A percentile compares a stretch with the other conserved stretches of the same genome.
Evolutionary conservation across 2,113 vertebrate species (phyloP).

Genomic region (Lethenteron reissneri): DNA sequence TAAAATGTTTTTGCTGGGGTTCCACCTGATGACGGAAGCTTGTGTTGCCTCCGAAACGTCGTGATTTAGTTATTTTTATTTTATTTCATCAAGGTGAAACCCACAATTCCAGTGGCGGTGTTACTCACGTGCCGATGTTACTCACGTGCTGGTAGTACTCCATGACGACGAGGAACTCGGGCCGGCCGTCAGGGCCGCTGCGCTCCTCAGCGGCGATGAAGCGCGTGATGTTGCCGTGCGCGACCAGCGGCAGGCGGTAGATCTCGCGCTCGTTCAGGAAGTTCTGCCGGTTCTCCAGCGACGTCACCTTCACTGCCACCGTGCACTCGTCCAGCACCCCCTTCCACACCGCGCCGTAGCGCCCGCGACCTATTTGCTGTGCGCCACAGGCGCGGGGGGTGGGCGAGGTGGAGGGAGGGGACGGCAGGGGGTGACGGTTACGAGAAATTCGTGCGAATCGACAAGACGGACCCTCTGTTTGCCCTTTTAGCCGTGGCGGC

Average conservation of each 20-base stretch:
- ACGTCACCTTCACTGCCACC: neutral
- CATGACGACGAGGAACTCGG: conserved; percentile 1
- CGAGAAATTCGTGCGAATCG: no score
- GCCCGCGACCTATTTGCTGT: neutral
- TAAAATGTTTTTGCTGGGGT: no score
- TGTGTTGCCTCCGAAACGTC: no score
- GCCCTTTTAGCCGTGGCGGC: no score
- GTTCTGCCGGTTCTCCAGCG: conserved; percentile 5
- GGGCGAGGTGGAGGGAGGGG: neutral
- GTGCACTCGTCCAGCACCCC: neutral
- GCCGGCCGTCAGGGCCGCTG: neutral
- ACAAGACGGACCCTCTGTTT: no score
- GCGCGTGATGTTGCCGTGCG: conserved; percentile 1
- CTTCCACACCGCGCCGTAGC: conserved; percentile 4
- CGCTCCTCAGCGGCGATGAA: conserved; percentile 3
- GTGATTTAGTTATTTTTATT: no score
- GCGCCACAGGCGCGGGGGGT: neutral
- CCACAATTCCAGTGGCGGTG: no score
- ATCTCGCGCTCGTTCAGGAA: conserved; percentile 3
- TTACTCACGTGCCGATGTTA: neutral
- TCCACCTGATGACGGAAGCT: no score
- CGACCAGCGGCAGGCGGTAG: neutral
- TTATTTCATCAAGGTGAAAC: no score
- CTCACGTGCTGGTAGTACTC: conserved; percentile 5
- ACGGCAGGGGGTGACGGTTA: neutral